Base-by-base conservation (phyloP, 2,797 vertebrate species). In the Myotis daubentonii region DNA sequence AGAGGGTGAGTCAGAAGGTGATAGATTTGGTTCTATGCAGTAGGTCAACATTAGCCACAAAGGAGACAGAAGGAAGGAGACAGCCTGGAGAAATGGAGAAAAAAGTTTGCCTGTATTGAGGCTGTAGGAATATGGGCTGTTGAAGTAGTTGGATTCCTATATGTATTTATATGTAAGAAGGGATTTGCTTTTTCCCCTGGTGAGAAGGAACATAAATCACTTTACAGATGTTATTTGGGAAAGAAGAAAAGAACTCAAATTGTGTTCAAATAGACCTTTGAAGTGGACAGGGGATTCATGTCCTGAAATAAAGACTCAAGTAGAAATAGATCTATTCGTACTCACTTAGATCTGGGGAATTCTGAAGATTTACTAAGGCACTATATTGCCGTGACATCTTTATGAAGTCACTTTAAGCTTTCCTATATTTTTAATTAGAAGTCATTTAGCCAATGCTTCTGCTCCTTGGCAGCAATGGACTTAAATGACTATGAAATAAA, bases 361-460 rank as follows among this genome's bases (percentile, higher is more conserved):
- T 90, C 41, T 0, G 2, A 47, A 95, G 95, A 95, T 95, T 96
- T 96, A 96, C 85, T 94, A 79, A 83, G 11, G 41, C 33, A 80
- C 86, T 88, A 3, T 85, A 88, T 88, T 85, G 90, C 83, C 65
- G 5, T 83, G 94, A 90, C 95, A 96, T 96, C 96, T 97, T 97
- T 97, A 95, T 96, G 89, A 95, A 97, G 96, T 95, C 84, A 72
- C 93, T 96, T 95, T 89, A 90, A 92, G 70, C 79, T 57, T 96
- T 75, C 93, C 87, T 95, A 13, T 95, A 95, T 92, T 97, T 96
- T 95, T 96, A 96, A 96, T 97, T 96, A 96, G 84, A 91, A 96
- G 74, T 92, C 90, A 68, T 88, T 95, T 95, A 94, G 74, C 74
- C n/a, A n/a, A 23, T 92, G 87, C 28, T 70, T 95, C 57, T 33